Evolutionary conservation across 92 coral and sea anemone species (phyloP), one percentile per base, ranked within the genome.

Genomic region (Phenganax stokvisi): DNA sequence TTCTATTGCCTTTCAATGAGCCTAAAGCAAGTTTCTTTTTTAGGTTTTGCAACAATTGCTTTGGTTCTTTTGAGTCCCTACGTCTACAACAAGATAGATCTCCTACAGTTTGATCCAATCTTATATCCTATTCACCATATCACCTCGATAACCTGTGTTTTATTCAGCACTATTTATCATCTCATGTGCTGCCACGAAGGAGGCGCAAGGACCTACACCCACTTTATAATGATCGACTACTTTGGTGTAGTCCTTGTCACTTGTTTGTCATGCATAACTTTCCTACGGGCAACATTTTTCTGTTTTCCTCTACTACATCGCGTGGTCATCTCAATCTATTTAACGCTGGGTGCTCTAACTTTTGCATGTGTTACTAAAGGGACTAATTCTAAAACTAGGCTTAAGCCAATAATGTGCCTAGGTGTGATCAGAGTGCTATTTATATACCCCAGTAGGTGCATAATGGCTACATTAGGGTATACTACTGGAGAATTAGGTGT

Each of bases 211-310:
- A 67, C 89, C 1, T 94, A 94, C 63, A 56, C 85, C 30, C 64
- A 86, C 53, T 87, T 94, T 10, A 83, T 94, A 57, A 90, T 88
- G 64, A 87, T 94, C 47, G 98, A 94, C 76, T 81, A 88, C 86
- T 87, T 96, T 82, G 98, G 98, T 3, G 83, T 94, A 27, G 92
- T 94, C 96, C 84, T 85, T 7, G 91, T 92, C 12, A 92, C 90
- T 80, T 87, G 97, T 2, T 90, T 92, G 84, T 97, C 94, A 11
- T 88, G 86, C 53, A 85, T 90, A 11, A 89, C 90, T 62, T 96
- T 90, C 58, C 84, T 94, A 66, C 71, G 90, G 10, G 89, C 94
- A 29, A 92, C 97, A 8, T 84, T 94, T 17, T 80, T 86, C 72
- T 94, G 98, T 58, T 90, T 87, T 17, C 98, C 98, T 6, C 37